phyloP scores from a whole-genome alignment of 2,888 invertebrate species.

The Rapana venosa region DNA sequence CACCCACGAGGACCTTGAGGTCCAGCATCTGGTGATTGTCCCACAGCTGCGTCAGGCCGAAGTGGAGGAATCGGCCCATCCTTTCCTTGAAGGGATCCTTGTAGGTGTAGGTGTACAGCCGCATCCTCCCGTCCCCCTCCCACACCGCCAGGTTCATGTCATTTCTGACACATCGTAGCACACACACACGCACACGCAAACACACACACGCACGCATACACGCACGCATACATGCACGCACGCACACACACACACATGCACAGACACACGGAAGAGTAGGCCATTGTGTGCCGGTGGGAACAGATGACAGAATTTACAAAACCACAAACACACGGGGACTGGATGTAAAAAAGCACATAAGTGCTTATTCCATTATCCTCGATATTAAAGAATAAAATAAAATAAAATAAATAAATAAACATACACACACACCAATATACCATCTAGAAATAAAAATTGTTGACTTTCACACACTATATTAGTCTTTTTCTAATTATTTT shows the following conservation, averaged over 20 bases:
- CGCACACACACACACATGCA: not conserved
- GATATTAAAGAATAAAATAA: too few relatives aligned
- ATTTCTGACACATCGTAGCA: not conserved
- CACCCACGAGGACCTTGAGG: slow-evolving; percentile 28
- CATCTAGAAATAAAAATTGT: too few relatives aligned
- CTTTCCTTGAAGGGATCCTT: slow-evolving; percentile 25
- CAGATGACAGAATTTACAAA: too few relatives aligned
- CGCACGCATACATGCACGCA: not conserved
- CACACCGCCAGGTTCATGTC: slow-evolving; percentile 23
- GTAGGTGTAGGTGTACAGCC: slow-evolving; percentile 15
- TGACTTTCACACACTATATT: too few relatives aligned
- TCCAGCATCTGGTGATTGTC: slow-evolving; percentile 35
- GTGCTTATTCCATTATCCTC: too few relatives aligned
- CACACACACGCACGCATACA: not conserved
- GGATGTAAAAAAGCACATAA: not conserved
- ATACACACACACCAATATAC: not conserved
- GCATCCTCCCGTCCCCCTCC: slow-evolving; percentile 30
- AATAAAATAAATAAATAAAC: too few relatives aligned
- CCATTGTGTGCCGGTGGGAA: too few relatives aligned
- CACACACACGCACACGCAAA: not conserved
- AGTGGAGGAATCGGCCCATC: slow-evolving; percentile 23
- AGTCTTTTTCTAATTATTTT: too few relatives aligned
- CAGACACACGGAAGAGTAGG: too few relatives aligned
- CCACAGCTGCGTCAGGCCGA: slow-evolving; percentile 34
- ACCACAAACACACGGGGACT: not conserved